Evolutionary conservation across 92 coral and sea anemone genomes (phyloP), one percentile per base, ranked within the genome.

Genomic region (Chrysogorgia sp.): DNA sequence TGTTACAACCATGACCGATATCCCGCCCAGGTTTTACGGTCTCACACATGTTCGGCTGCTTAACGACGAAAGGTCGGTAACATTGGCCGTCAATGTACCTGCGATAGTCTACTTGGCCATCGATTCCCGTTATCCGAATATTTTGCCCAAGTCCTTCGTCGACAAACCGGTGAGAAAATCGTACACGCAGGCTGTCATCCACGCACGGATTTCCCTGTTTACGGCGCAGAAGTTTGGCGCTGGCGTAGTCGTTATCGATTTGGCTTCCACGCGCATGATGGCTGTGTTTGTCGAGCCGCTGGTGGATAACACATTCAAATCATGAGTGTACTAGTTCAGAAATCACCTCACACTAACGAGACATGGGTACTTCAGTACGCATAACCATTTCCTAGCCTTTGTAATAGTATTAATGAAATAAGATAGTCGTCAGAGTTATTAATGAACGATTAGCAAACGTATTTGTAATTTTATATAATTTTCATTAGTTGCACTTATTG

Each of bases 21-120:
- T 92, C 37, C 92, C 96, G 0, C 90, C 97, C 58, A 90, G 83
- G 81, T 92, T 76, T 82, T 65, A 92, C 86, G 97, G 97, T n/a
- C 43, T 88, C 76, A 87, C 92, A 12, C 97, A 92, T 86, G 81
- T 92, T 74, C 86, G 97, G 19, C 86, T 94, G 2, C 12, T 32
- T 17, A 89, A 89, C 58, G 83, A 89, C 78, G 88, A 82, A 62
- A 80, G 23, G 1, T 49, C 83, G 0, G 61, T 90, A 33, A 34
- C 55, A 13, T 90, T 92, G 63, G 65, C 61, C 20, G 83, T 84
- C 20, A 84, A 92, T 50, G 82, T 87, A 40, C 89, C 94, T 2
- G 83, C 79, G 23, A 63, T 82, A 1, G 83, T 92, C 10, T 88
- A 90, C 75, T 90, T 91, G 25, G 97, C 97, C 26, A 72, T 90